These are phyloP conservation scores for Phrynocephalus guinanensis DNA, from an alignment of 2,797 vertebrate species.

Conservation along the genomic window DNA sequence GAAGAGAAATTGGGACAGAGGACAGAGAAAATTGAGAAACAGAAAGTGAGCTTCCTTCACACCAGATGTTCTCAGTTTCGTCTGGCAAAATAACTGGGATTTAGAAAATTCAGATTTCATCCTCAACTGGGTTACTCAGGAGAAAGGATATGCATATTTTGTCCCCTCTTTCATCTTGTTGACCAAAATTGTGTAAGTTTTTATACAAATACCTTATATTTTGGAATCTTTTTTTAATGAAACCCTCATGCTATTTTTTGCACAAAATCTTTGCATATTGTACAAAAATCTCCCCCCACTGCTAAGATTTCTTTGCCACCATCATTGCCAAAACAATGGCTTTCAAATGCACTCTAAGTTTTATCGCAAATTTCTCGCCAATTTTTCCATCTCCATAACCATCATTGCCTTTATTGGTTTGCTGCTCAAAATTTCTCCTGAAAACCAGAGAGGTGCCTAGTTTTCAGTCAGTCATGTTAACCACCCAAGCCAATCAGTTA, in stretches of 20 bases:
- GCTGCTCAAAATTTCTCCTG: background rate
- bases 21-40: no score
- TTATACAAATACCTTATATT: no score
- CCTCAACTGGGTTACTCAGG: background rate
- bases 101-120: background rate
- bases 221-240: no score
- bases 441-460: background rate
- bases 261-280: no score
- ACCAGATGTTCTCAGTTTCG: background rate
- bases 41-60: background rate
- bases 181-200: no score
- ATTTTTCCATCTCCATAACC: background rate
- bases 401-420: background rate
- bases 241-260: no score
- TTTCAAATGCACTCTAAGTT: background rate
- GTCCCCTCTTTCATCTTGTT: no score
- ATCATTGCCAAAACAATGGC: background rate
- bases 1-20: no score
- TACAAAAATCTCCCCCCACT: background rate
- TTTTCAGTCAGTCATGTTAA: background rate
- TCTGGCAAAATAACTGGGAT: background rate
- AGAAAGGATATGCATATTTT: no score
- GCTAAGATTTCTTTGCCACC: background rate
- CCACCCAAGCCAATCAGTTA: background rate
- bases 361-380: background rate